Conservation (phyloP, 1,140 invertebrate species). For the Calephelis virginiensis region DNA sequence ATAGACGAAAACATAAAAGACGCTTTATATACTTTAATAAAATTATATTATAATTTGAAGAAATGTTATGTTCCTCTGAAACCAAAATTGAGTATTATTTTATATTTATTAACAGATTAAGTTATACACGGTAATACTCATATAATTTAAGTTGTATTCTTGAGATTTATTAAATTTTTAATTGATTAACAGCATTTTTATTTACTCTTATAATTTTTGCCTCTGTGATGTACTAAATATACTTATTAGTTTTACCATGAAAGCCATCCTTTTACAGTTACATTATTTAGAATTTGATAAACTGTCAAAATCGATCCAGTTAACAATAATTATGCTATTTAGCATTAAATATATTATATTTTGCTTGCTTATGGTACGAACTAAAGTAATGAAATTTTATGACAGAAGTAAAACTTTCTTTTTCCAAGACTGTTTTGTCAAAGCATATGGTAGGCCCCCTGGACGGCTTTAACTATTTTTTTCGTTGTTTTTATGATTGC, state of each 20-base stretch:
- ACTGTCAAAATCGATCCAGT: too few relatives aligned
- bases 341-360: too few relatives aligned
- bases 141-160: not conserved
- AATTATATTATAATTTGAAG: slow-evolving; percentile 11
- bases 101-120: slow-evolving; percentile 7
- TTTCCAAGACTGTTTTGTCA: too few relatives aligned
- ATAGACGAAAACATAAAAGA: not conserved
- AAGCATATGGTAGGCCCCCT: too few relatives aligned
- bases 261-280: too few relatives aligned
- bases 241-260: not conserved
- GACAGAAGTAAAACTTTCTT: too few relatives aligned
- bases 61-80: slow-evolving; percentile 1
- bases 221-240: not conserved
- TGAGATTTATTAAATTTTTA: slow-evolving; percentile 8
- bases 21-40: not conserved
- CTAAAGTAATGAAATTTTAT: too few relatives aligned
- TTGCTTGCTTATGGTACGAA: too few relatives aligned
- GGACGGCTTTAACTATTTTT: too few relatives aligned
- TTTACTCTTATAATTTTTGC: not conserved
- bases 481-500: too few relatives aligned
- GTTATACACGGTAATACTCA: slow-evolving; percentile 6
- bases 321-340: too few relatives aligned
- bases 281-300: too few relatives aligned
- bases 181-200: not conserved
- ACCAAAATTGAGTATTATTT: slow-evolving; percentile 8